Percentiles rank a stretch among this genome's conserved stretches.
Conservation (phyloP, 2,113 vertebrate species). For the Orientallactaga bullata region DNA sequence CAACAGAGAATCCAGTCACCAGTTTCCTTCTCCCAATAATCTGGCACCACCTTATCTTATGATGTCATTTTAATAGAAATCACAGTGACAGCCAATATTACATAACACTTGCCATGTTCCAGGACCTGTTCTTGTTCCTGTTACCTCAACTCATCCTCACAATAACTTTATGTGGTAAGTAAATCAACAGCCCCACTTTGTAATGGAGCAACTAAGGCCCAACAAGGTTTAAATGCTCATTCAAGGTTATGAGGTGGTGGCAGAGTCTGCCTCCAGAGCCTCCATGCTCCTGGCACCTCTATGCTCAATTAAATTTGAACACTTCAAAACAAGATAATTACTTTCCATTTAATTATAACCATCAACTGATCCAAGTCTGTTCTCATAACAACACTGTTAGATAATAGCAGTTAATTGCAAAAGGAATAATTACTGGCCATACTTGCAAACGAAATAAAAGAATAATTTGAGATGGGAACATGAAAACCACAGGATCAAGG, state of each 20-base stretch:
- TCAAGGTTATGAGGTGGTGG: neutral
- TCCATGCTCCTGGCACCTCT: neutral
- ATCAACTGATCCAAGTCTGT: slow-evolving; percentile 37
- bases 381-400: slow-evolving; percentile 7
- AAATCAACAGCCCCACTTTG: neutral
- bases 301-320: neutral
- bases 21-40: slow-evolving; percentile 5
- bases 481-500: neutral
- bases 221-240: neutral
- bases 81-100: neutral
- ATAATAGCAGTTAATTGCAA: neutral
- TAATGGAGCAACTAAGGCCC: slow-evolving; percentile 20
- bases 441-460: neutral
- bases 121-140: neutral
- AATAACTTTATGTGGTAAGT: neutral
- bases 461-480: neutral
- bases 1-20: neutral
- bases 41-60: neutral
- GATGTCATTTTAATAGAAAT: slow-evolving; percentile 24
- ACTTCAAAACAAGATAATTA: slow-evolving; percentile 43
- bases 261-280: neutral
- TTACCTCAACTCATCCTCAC: neutral
- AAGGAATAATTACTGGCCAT: neutral
- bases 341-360: slow-evolving; percentile 62
- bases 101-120: neutral